Base-by-base conservation (phyloP, 2,113 vertebrate species). In the Colossoma macropomum region DNA sequence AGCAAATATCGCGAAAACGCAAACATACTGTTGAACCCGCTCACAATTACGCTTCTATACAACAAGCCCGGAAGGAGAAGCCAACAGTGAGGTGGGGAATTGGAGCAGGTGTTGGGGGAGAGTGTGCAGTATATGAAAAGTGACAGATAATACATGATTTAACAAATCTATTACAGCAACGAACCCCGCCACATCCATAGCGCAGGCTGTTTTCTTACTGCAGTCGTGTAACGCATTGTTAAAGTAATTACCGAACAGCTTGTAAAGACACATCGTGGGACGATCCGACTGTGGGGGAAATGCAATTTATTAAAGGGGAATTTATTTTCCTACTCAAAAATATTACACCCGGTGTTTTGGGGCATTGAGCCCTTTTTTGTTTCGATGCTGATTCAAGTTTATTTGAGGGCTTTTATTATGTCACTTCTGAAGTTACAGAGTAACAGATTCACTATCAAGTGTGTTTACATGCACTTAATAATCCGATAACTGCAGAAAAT, bases 131-230 rank as follows among this genome's bases (percentile, higher is more conserved):
- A 54, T 54, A 79, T 79, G 30, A 56, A 54, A 56, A 79, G 77
- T 79, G 77, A 56, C 77, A 56, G 45, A 56, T 54, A 54, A 69
- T 25, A 15, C 48, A 34, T 34, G 63, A 38, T 56, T 69, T 69
- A 69, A 79, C 59, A 75, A 82, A 82, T 52, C 71, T 75, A 59
- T 82, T 68, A 75, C 27, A 68, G 30, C 50, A 48, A 75, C 48
- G 63, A 45, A 38, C 38, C 13, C 59, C 28, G 3, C 27, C 23
- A 38, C 41, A 56, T 13, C 21, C 68, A 38, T 34, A 72, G 16
- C 0, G 41, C 34, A 32, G 63, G 28, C 63, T 32, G 60, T 66
- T 32, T 66, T 65, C 21, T 65, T 65, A 65, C 0, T 7, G 15
- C 25, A 16, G 65, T 5, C 7, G 30, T 32, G 17, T 68, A 19